phyloP scores from a whole-genome alignment of 2,888 invertebrate genomes.

The Ryuthela nishihirai region DNA sequence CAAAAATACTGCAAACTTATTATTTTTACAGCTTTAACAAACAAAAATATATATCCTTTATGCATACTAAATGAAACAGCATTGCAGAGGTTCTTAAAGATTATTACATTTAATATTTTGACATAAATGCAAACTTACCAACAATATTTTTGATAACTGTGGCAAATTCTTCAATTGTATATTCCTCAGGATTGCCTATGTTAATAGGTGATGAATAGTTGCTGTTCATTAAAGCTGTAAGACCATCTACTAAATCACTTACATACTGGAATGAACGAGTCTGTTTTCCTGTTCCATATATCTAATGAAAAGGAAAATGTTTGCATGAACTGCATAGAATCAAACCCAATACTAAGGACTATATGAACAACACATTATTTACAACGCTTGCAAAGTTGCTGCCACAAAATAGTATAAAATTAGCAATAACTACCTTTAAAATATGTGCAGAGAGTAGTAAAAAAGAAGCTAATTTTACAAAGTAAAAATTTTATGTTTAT shows the following conservation, averaged over 20 bases:
- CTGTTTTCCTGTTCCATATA: slow-evolving; percentile 58
- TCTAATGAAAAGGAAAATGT: slow-evolving; percentile 48
- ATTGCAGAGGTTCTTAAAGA: not conserved
- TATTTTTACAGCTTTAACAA: too few relatives aligned
- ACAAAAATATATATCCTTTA: too few relatives aligned
- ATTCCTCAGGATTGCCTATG: slow-evolving; percentile 96
- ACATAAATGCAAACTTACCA: slow-evolving; percentile 52
- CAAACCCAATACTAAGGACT: too few relatives aligned
- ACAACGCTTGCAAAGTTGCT: too few relatives aligned
- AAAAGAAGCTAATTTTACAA: too few relatives aligned
- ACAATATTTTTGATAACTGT: slow-evolving; percentile 54
- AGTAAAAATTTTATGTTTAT: too few relatives aligned
- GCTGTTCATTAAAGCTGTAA: slow-evolving; percentile 86
- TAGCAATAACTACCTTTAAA: too few relatives aligned
- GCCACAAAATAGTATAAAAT: too few relatives aligned
- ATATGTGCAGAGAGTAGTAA: too few relatives aligned
- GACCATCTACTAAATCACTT: slow-evolving; percentile 91
- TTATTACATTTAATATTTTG: not conserved
- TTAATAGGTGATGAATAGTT: slow-evolving; percentile 92
- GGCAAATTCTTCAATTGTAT: slow-evolving; percentile 76
- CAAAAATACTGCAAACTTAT: too few relatives aligned
- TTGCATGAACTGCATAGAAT: too few relatives aligned
- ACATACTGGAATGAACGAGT: slow-evolving; percentile 97
- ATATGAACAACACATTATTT: too few relatives aligned
- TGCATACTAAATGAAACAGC: not conserved